These are phyloP conservation scores for Odocoileus virginianus DNA, from an alignment of 2,113 vertebrate species.

Conservation along the genomic window DNA sequence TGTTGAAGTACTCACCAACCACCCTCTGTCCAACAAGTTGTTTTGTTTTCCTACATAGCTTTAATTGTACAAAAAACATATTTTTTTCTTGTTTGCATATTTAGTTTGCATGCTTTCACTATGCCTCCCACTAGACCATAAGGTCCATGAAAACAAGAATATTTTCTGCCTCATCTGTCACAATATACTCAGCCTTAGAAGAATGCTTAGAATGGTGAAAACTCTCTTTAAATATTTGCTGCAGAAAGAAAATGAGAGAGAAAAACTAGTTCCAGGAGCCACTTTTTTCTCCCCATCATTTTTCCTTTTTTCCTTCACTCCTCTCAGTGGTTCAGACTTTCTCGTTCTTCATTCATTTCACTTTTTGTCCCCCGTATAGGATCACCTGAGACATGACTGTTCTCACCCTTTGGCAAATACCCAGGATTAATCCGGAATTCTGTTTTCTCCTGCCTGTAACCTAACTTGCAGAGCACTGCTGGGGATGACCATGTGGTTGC, in stretches of 20 bases:
- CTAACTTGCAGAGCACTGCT: neutral
- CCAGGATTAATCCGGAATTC: neutral
- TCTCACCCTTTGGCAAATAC: neutral
- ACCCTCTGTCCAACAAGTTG: neutral
- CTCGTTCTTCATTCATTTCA: neutral
- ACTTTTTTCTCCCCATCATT: neutral
- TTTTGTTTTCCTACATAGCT: neutral
- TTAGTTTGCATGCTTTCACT: neutral
- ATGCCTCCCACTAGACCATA: neutral
- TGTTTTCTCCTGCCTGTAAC: neutral
- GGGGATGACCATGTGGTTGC: neutral
- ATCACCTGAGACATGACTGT: neutral
- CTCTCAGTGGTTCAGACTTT: neutral
- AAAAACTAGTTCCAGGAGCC: neutral
- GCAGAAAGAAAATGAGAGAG: neutral
- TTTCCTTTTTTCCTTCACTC: neutral
- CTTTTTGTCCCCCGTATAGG: neutral
- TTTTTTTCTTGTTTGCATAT: neutral
- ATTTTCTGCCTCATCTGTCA: neutral
- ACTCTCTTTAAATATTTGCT: neutral
- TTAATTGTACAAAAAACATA: neutral
- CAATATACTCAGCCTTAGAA: neutral
- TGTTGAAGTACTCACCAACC: neutral
- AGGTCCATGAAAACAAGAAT: neutral
- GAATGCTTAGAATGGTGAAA: neutral